These are phyloP conservation scores for Campoplex nolae DNA, from an alignment of 2,888 invertebrate genomes.

Conservation along the genomic window DNA sequence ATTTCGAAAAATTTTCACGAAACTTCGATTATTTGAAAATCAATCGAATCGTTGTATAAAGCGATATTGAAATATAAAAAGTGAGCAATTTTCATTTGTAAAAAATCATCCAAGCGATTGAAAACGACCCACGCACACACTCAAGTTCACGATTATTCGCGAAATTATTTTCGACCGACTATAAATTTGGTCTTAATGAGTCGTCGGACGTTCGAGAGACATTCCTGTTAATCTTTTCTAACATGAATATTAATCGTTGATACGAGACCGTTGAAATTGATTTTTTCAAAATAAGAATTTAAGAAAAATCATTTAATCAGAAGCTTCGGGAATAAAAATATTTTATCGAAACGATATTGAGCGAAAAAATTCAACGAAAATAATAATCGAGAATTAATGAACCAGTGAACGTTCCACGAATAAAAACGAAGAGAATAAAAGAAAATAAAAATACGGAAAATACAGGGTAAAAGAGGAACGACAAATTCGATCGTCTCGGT, in stretches of 20 bases:
- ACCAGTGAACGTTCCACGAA: neutral
- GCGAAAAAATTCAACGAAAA: neutral
- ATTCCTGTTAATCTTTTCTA: neutral
- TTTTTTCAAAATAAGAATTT: too few relatives aligned
- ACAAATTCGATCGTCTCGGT: constrained; percentile 36
- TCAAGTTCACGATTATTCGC: constrained; percentile 35
- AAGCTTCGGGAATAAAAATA: neutral
- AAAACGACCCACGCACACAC: constrained; percentile 34
- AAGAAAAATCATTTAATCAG: neutral
- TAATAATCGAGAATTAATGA: neutral
- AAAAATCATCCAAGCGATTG: neutral
- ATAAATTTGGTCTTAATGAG: constrained; percentile 51
- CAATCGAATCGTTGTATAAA: neutral
- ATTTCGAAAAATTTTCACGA: neutral
- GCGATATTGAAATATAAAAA: neutral
- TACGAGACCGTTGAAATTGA: neutral
- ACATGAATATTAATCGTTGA: too few relatives aligned
- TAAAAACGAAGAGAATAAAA: neutral
- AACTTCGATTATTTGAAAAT: neutral
- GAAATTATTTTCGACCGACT: constrained; percentile 41
- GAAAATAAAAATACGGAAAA: neutral
- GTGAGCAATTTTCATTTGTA: neutral
- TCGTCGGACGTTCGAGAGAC: neutral
- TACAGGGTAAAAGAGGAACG: neutral
- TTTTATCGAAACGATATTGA: neutral